phyloP scores from a whole-genome alignment of 2,797 vertebrate genomes.

The Caiman crocodilus region DNA sequence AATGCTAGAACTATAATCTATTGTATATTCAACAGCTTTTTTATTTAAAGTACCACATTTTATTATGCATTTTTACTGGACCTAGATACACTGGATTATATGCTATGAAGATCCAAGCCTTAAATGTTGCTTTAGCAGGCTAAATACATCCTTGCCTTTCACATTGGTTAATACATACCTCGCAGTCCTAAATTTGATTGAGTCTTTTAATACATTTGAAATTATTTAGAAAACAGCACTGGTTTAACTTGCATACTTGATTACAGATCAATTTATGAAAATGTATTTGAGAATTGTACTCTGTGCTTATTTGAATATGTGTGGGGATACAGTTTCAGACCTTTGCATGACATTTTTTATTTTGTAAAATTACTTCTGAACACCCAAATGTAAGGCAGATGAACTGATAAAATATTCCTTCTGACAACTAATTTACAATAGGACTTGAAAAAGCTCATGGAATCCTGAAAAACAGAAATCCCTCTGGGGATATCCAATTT shows the following conservation, averaged over 20 bases:
- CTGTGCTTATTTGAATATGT: not conserved
- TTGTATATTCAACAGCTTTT: not conserved
- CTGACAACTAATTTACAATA: not conserved
- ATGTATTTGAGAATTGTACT: not conserved
- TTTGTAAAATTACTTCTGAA: not conserved
- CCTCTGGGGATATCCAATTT: not conserved
- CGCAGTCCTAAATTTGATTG: not conserved
- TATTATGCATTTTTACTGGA: not conserved
- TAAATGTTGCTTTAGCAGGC: not conserved
- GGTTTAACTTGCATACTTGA: not conserved
- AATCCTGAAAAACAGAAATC: not conserved
- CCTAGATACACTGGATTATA: not conserved
- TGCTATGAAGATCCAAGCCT: not conserved
- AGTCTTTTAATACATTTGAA: not conserved
- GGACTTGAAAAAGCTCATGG: too few species aligned
- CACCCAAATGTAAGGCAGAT: not conserved
- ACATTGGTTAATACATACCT: not conserved
- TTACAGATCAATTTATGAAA: not conserved
- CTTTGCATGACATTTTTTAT: not conserved
- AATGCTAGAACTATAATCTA: not conserved
- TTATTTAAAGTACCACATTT: not conserved
- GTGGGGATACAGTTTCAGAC: rapidly evolving
- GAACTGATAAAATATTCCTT: not conserved
- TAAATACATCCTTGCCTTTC: not conserved
- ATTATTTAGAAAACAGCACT: not conserved